Evolutionary conservation across 1,140 invertebrate species (phyloP), one percentile per base, ranked within the genome.

Genomic region (Spodoptera litura): DNA sequence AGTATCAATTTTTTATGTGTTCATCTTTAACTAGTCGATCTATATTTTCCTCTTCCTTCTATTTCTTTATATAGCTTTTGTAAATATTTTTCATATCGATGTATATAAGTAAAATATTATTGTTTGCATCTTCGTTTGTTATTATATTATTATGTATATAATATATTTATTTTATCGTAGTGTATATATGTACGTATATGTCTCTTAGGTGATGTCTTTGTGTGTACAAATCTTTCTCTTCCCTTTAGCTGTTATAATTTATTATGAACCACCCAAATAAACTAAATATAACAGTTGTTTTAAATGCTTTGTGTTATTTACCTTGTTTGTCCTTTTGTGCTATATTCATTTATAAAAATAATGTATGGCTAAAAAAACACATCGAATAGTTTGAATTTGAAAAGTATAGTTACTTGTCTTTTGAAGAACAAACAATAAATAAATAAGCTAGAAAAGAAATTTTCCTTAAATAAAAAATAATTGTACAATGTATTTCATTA

Each of bases 11-110:
- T 66, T 66, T 20, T 64, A 74, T 84, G 80, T 84, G 79, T 86
- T 86, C 78, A 82, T 78, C 44, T 76, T 52, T 72, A 49, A 81
- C 79, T 87, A 82, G 78, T 87, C 80, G 72, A 75, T 85, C 81
- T 62, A 58, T 81, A 61, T 73, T 72, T 83, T 49, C 81, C 71
- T 83, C 76, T 74, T 72, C 70, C 31, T 72, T 15, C 82, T 76
- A 80, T 78, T 84, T 20, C 74, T 53, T 78, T 80, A 78, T 85
- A 83, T 85, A 64, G 73, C 89, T 93, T 93, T 90, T 94, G 92
- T 93, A 94, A 90, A 94, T 93, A 94, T 87, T 80, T 83, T 91
- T 92, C 87, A 68, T 91, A 89, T 91, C 44, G 78, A 83, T 83
- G 31, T 92, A 90, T 90, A 81, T 93, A 87, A 66, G 87, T 92